These are phyloP conservation scores for Erpobdella octoculata DNA, from an alignment of 2,888 invertebrate genomes.

Conservation along the genomic window DNA sequence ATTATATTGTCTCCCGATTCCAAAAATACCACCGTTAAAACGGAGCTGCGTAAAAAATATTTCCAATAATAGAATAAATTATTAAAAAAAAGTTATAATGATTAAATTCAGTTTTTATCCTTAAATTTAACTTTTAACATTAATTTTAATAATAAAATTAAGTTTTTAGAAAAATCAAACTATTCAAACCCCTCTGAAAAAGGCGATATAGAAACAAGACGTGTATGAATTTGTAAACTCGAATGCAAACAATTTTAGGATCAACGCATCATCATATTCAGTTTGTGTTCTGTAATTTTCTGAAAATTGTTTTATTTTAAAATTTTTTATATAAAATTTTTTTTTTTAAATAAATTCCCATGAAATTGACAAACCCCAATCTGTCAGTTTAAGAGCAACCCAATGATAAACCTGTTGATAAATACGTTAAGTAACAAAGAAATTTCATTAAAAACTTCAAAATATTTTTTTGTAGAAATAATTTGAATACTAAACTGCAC, in stretches of 20 bases:
- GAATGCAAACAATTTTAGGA: conserved; percentile 55
- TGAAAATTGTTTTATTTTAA: no score
- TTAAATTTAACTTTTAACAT: not conserved
- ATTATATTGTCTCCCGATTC: conserved; percentile 46
- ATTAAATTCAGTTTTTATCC: no score
- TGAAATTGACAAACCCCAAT: not conserved
- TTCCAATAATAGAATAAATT: no score
- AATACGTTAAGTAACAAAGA: not conserved
- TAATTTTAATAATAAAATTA: not conserved
- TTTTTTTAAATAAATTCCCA: no score
- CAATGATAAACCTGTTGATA: not conserved
- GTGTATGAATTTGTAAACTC: conserved; percentile 56
- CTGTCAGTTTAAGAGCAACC: not conserved
- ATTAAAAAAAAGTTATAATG: no score
- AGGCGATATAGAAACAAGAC: conserved; percentile 55
- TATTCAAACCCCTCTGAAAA: conserved; percentile 53
- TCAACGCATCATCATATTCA: conserved; percentile 52
- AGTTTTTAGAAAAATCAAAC: conserved; percentile 15
- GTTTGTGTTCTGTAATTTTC: conserved; percentile 55
- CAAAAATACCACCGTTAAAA: conserved; percentile 45
- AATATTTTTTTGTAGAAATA: no score
- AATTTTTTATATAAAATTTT: no score
- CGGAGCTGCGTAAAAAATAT: not conserved
- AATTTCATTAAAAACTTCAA: no score
- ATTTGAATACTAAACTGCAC: no score